Evolutionary conservation across 2,113 vertebrate genomes (phyloP), one percentile per base, ranked within the genome.

Genomic region (Peromyscus maniculatus): DNA sequence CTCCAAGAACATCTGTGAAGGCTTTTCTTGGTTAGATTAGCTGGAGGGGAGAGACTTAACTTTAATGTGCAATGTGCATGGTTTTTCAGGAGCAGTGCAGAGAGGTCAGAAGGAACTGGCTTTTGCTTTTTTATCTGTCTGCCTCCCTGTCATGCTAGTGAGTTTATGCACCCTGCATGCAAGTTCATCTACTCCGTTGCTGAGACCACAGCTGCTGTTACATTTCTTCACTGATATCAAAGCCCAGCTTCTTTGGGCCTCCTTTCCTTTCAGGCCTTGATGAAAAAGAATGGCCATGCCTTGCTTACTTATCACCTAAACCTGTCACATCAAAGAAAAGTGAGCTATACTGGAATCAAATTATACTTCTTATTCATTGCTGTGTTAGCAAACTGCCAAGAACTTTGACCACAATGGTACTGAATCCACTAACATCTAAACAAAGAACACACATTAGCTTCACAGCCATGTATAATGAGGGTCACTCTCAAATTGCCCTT

Each of bases 401-500:
- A 77, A 72, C 69, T 97, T 87, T 43, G 43, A 64, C 82, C 55
- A 88, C 39, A 88, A 31, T 22, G 2, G 31, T 12, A 43, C 84
- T 62, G n/a, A 66, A 78, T 96, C 15, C 22, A 39, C 62, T 89
- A n/a, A 92, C 59, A n/a, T 93, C 46, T 55, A 82, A 78, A 93
- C 39, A 55, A 66, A 93, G 78, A 78, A 5, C 59, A 57, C 7
- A 17, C 11, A 31, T 78, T 93, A 59, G 75, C 80, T 86, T 96
- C 67, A 69, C 7, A 86, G 33, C n/a, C 17, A 8, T 43, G 24
- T 83, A 31, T 15, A 87, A 46, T 89, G 72, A 96, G 57, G 66
- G 77, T 92, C 82, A 87, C 8, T 92, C 89, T 84, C 87, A 95
- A 88, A 77, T 13, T 87, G n/a, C 31, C 52, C 46, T 91, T 72